A percentile compares a stretch with the other conserved stretches of the same genome.
These are phyloP conservation scores for Spatulosminthurus flaviceps DNA, from an alignment of 2,888 invertebrate genomes.

Conservation along the genomic window DNA sequence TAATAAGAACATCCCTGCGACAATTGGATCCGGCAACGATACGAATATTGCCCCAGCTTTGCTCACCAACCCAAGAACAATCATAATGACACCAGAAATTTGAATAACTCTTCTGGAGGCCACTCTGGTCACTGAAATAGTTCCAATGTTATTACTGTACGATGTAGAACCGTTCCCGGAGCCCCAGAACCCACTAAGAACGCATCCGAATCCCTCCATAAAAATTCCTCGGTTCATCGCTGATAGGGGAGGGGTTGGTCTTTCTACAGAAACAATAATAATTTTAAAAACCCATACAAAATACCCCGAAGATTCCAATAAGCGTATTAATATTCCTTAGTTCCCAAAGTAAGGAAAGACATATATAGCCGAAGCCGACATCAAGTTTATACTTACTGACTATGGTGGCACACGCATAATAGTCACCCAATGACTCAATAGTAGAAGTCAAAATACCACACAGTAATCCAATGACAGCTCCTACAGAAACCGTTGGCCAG, in stretches of 20 bases:
- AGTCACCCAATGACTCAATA: conserved; percentile 78
- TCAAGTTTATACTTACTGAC: conserved; percentile 71
- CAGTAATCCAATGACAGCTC: conserved; percentile 79
- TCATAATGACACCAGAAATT: conserved; percentile 78
- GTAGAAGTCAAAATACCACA: conserved; percentile 82
- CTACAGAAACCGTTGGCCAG: conserved; percentile 74
- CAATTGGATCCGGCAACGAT: conserved; percentile 81
- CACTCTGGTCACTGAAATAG: conserved; percentile 86
- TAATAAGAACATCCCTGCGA: conserved; percentile 80
- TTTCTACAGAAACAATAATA: conserved; percentile 69
- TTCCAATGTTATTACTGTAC: conserved; percentile 89
- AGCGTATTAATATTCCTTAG: not conserved
- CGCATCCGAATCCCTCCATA: conserved; percentile 84
- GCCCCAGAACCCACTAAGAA: conserved; percentile 85
- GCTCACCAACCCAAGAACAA: conserved; percentile 77
- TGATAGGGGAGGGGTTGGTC: conserved; percentile 83
- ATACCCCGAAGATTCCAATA: not conserved
- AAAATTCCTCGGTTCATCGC: conserved; percentile 88
- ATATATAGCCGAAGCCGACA: too few relatives aligned
- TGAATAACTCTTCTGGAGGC: conserved; percentile 83
- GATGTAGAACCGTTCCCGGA: conserved; percentile 88
- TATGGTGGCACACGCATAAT: conserved; percentile 80
- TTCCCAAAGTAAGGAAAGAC: too few relatives aligned
- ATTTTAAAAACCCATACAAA: not conserved
- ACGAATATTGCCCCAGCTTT: conserved; percentile 83